phyloP scores from a whole-genome alignment of 1,140 invertebrate genomes.

The Hirudo medicinalis region DNA sequence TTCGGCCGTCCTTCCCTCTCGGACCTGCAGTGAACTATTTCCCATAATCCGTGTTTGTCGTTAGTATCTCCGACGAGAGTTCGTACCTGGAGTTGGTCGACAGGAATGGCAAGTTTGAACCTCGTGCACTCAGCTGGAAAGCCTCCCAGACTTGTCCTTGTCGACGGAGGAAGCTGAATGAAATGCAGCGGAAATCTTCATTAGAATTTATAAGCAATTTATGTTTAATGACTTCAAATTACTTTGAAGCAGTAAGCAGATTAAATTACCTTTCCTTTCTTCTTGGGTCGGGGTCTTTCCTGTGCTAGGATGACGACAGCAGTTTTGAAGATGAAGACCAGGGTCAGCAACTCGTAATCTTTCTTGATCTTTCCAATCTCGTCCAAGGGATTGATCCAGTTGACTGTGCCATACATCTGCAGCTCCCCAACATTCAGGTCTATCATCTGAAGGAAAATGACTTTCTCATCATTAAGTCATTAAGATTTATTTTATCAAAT shows the following conservation, averaged over 20 bases:
- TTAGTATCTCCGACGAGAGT: conserved; percentile 67
- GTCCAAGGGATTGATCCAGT: conserved; percentile 72
- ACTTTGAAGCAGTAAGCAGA: too few species aligned
- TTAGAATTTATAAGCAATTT: too few species aligned
- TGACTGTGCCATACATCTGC: conserved; percentile 88
- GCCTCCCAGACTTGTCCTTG: not conserved
- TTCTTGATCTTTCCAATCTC: conserved; percentile 72
- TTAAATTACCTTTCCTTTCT: conserved; percentile 47
- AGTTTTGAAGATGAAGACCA: conserved; percentile 95
- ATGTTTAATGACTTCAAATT: too few species aligned
- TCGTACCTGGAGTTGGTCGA: conserved; percentile 88
- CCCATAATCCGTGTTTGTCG: conserved; percentile 89
- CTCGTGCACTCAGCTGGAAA: conserved; percentile 48
- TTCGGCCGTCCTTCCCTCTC: conserved; percentile 82
- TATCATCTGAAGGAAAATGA: conserved; percentile 13
- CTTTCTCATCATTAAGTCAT: conserved; percentile 16
- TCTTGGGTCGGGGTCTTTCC: conserved; percentile 83
- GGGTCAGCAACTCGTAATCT: conserved; percentile 83
- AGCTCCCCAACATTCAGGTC: conserved; percentile 64
- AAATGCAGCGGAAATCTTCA: too few species aligned
- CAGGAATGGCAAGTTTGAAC: conserved; percentile 86
- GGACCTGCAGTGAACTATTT: conserved; percentile 82
- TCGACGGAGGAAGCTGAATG: not conserved
- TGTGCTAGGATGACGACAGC: conserved; percentile 94
- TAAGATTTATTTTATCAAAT: too few species aligned